A percentile compares a stretch with the other conserved stretches of the same genome.
phyloP scores from a whole-genome alignment of 2,113 vertebrate genomes.

The Thalassoma bifasciatum region DNA sequence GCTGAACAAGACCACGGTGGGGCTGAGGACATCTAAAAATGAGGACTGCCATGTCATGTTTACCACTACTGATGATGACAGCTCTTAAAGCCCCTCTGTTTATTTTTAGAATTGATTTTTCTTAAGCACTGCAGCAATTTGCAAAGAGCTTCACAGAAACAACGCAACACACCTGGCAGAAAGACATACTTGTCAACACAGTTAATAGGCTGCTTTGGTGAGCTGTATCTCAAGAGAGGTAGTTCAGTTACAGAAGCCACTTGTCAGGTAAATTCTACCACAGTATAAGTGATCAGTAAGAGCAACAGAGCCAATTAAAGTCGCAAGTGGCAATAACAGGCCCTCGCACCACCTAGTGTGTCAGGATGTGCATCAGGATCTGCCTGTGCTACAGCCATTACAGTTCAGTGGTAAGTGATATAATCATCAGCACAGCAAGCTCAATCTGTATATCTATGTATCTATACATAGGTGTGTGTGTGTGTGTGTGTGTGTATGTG shows the following conservation, averaged over 20 bases:
- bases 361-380: too few species aligned
- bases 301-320: constrained; percentile 67
- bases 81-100: constrained; percentile 47
- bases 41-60: constrained; percentile 65
- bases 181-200: constrained; percentile 58
- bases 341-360: too few species aligned
- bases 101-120: constrained; percentile 73
- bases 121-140: constrained; percentile 35
- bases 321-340: too few species aligned
- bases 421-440: too few species aligned
- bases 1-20: constrained; percentile 62
- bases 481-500: too few species aligned
- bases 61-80: constrained; percentile 51
- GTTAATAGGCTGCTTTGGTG: constrained; percentile 57
- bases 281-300: constrained; percentile 60
- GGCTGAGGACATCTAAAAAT: constrained; percentile 65
- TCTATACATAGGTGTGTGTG: too few species aligned
- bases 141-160: constrained; percentile 51
- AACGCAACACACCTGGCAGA: constrained; percentile 63
- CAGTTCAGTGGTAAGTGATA: too few species aligned
- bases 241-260: constrained; percentile 40
- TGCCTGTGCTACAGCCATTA: too few species aligned
- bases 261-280: constrained; percentile 73
- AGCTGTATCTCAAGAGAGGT: constrained; percentile 62
- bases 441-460: too few species aligned